A percentile compares a stretch with the other conserved stretches of the same genome.
These are phyloP conservation scores for Cataglyphis livida DNA, from an alignment of 2,888 invertebrate genomes.

Conservation along the genomic window DNA sequence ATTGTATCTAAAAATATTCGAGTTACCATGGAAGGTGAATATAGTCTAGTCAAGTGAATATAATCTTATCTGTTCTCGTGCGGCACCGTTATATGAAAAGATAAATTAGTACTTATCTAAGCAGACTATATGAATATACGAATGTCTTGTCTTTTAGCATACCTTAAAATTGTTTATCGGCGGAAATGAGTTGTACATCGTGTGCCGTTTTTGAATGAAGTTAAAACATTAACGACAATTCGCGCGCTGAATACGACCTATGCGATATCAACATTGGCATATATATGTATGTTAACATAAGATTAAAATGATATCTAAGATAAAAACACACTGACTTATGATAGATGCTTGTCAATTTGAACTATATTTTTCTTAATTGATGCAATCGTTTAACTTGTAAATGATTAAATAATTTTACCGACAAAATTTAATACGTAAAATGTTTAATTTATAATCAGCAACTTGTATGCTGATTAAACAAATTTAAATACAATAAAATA, in stretches of 20 bases:
- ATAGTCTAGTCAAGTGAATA: conserved; percentile 9
- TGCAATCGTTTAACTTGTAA: neutral
- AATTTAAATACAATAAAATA: neutral
- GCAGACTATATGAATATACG: conserved; percentile 56
- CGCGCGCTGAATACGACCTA: conserved; percentile 4
- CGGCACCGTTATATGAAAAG: conserved; percentile 67
- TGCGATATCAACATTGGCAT: conserved; percentile 5
- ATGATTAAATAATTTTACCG: neutral
- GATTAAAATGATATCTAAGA: conserved; percentile 25
- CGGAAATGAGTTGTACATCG: conserved; percentile 41
- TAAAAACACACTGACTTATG: conserved; percentile 5
- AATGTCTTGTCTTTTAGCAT: conserved; percentile 50
- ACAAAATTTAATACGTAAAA: neutral
- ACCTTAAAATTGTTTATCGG: conserved; percentile 64
- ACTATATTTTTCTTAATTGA: neutral
- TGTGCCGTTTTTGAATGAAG: conserved; percentile 11
- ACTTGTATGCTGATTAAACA: neutral
- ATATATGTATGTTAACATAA: neutral
- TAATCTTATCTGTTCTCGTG: conserved; percentile 55
- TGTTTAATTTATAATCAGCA: conserved; percentile 5
- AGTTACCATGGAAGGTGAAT: neutral
- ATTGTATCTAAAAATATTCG: neutral
- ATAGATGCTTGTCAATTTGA: neutral
- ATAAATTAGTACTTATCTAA: conserved; percentile 67
- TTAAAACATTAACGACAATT: conserved; percentile 14